Evolutionary conservation across 1,140 invertebrate species (phyloP).

Genomic region (Parapsyche elsis): DNA sequence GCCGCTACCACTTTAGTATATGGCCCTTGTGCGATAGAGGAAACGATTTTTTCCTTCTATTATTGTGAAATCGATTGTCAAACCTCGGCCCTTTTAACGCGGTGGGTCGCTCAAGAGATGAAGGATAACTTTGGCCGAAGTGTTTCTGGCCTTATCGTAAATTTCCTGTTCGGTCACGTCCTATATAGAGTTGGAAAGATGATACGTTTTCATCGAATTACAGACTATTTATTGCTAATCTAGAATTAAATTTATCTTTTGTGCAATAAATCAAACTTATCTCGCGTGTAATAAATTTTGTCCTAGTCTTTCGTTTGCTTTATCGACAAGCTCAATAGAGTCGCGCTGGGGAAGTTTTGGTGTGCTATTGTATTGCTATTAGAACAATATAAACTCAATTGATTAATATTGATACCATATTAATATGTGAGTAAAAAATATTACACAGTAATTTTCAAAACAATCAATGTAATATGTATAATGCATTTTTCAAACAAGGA

Average conservation of each 20-base stretch:
- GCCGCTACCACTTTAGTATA: background rate
- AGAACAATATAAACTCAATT: too few species aligned
- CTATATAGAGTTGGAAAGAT: background rate
- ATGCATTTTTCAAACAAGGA: too few species aligned
- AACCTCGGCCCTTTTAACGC: background rate
- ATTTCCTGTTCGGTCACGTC: background rate
- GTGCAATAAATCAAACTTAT: conserved; percentile 3
- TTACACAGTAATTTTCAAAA: too few species aligned
- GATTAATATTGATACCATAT: too few species aligned
- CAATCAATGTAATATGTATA: too few species aligned
- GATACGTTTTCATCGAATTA: conserved; percentile 26
- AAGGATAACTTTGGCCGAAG: background rate
- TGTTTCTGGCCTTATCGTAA: conserved; percentile 18
- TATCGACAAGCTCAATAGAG: conserved; percentile 12
- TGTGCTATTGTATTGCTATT: too few species aligned
- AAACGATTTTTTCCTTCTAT: background rate
- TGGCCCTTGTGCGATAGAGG: background rate
- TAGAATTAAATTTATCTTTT: conserved; percentile 24
- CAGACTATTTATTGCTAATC: conserved; percentile 16
- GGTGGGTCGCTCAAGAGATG: background rate
- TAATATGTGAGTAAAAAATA: too few species aligned
- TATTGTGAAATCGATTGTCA: conserved; percentile 11
- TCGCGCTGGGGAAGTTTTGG: background rate
- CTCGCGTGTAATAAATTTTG: conserved; percentile 8
- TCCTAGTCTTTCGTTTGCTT: conserved; percentile 10